These are phyloP conservation scores for Diplolepis rosae DNA, from an alignment of 2,888 invertebrate genomes.

Conservation along the genomic window DNA sequence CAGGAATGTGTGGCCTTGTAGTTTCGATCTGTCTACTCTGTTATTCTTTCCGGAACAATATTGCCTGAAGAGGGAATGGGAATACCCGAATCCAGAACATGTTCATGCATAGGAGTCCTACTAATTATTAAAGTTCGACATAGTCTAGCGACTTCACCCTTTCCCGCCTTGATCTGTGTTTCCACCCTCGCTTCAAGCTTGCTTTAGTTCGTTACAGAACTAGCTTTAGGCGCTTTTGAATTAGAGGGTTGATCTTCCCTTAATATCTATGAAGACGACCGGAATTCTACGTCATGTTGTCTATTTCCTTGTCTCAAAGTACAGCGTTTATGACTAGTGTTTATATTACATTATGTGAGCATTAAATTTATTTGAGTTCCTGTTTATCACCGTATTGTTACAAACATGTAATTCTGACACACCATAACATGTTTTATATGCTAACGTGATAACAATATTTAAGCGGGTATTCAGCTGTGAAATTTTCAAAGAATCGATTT, in stretches of 20 bases:
- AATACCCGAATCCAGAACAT: not conserved
- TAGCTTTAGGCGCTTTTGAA: not conserved
- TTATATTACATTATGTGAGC: not conserved
- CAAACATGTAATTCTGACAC: too few relatives aligned
- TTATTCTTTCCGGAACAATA: constrained; percentile 42
- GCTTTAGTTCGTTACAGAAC: not conserved
- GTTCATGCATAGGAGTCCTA: constrained; percentile 29
- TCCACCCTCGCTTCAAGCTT: constrained; percentile 5
- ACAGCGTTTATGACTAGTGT: not conserved
- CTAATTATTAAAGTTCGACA: constrained; percentile 50
- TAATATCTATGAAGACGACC: constrained; percentile 7
- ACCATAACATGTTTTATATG: too few relatives aligned
- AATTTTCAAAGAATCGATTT: too few relatives aligned
- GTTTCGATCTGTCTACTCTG: constrained; percentile 39
- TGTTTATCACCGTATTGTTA: too few relatives aligned
- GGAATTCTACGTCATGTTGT: not conserved
- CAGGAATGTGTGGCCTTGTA: constrained; percentile 26
- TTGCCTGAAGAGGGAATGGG: not conserved
- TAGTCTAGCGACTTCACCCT: constrained; percentile 8
- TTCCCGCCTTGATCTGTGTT: constrained; percentile 9
- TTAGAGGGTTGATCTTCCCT: constrained; percentile 20
- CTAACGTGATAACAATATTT: too few relatives aligned
- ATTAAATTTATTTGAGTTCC: too few relatives aligned
- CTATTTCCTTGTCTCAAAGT: constrained; percentile 2
- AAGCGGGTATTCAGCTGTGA: too few relatives aligned